Evolutionary conservation across 2,113 vertebrate species (phyloP).

Genomic region (Camelus dromedarius): DNA sequence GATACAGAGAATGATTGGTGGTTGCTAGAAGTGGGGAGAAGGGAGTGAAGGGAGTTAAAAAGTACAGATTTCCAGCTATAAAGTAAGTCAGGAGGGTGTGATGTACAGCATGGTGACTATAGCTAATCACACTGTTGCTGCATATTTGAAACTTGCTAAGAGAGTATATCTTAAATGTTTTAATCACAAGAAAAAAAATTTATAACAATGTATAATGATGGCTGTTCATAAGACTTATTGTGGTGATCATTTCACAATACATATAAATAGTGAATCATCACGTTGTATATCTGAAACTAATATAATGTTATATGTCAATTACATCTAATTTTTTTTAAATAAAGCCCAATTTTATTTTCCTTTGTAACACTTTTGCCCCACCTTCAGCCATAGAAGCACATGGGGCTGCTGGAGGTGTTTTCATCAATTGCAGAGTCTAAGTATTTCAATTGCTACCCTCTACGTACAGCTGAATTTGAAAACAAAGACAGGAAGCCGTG

Average conservation of each 20-base stretch:
- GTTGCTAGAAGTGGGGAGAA: background rate
- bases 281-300: background rate
- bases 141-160: background rate
- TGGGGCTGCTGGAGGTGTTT: background rate
- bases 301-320: background rate
- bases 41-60: background rate
- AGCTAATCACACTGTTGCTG: background rate
- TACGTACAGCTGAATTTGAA: slow-evolving; percentile 45
- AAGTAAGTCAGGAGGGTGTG: background rate
- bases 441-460: background rate
- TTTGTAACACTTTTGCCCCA: background rate
- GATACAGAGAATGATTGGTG: background rate
- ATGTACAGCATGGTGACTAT: background rate
- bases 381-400: background rate
- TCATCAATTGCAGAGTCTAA: background rate
- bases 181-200: background rate
- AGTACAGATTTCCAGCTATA: background rate
- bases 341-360: background rate
- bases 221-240: background rate
- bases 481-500: slow-evolving; percentile 66
- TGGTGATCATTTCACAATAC: background rate
- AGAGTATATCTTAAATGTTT: background rate
- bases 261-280: background rate
- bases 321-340: background rate
- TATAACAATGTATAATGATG: background rate